These are phyloP conservation scores for Malurus splendens DNA, from an alignment of 2,797 vertebrate genomes.

Conservation along the genomic window DNA sequence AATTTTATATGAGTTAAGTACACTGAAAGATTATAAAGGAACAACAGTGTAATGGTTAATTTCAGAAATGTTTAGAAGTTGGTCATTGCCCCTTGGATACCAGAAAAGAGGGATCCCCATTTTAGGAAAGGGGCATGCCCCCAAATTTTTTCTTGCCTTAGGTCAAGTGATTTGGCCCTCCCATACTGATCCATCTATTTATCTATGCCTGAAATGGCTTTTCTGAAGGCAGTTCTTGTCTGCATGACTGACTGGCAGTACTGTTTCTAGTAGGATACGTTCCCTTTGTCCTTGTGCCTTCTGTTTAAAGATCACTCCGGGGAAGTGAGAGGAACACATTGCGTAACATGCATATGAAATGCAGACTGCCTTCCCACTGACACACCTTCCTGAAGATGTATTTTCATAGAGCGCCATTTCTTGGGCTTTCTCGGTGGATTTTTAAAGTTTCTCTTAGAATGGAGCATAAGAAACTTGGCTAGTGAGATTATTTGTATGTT, in stretches of 20 bases:
- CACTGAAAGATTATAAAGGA: neutral
- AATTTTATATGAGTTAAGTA: neutral
- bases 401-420: neutral
- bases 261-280: neutral
- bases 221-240: conserved; percentile 54
- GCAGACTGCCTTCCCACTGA: neutral
- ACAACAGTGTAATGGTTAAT: conserved; percentile 1
- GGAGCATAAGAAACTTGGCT: neutral
- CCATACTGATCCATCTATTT: conserved; percentile 54
- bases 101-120: conserved; percentile 7
- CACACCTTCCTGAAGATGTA: neutral
- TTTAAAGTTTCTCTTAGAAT: neutral
- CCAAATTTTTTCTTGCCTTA: conserved; percentile 41
- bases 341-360: conserved; percentile 5
- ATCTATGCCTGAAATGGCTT: conserved; percentile 43
- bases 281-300: conserved; percentile 26
- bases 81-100: neutral
- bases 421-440: neutral
- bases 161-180: conserved; percentile 60
- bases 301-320: neutral
- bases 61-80: conserved; percentile 43
- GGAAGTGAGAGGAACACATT: conserved; percentile 13
- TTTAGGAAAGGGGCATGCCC: conserved; percentile 31
- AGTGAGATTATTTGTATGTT: neutral
- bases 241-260: conserved; percentile 43